These are phyloP conservation scores for Perdita meconis DNA, from an alignment of 2,888 invertebrate species.

Conservation along the genomic window DNA sequence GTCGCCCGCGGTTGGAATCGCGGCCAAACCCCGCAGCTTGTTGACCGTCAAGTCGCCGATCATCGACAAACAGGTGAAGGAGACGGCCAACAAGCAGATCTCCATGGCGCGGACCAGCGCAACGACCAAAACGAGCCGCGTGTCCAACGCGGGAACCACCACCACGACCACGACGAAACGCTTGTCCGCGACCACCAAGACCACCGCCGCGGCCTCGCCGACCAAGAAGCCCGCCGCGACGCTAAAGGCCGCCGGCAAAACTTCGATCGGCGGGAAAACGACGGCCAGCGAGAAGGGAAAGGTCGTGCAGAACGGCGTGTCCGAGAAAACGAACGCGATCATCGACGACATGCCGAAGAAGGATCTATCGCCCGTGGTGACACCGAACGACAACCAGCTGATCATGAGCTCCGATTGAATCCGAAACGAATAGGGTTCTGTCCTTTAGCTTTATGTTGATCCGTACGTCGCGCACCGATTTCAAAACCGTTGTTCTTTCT, in stretches of 20 bases:
- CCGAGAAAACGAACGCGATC: constrained; percentile 72
- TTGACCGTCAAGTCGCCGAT: constrained; percentile 75
- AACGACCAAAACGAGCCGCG: constrained; percentile 64
- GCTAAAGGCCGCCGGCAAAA: constrained; percentile 62
- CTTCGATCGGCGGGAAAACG: constrained; percentile 35
- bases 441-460: constrained; percentile 54
- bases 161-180: constrained; percentile 67
- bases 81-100: constrained; percentile 89
- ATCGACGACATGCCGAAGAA: constrained; percentile 84
- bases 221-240: constrained; percentile 67
- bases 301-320: constrained; percentile 77
- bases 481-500: constrained; percentile 42
- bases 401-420: constrained; percentile 80
- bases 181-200: constrained; percentile 57
- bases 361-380: constrained; percentile 84
- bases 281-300: constrained; percentile 53
- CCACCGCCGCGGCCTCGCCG: constrained; percentile 61
- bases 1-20: constrained; percentile 69
- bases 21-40: constrained; percentile 72
- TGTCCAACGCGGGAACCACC: constrained; percentile 51
- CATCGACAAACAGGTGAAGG: constrained; percentile 88
- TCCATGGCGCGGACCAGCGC: constrained; percentile 85
- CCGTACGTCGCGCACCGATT: constrained; percentile 55
- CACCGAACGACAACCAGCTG: constrained; percentile 81
- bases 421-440: constrained; percentile 24